Conservation (phyloP, 1,140 invertebrate genomes). For the Helicoverpa zea region DNA sequence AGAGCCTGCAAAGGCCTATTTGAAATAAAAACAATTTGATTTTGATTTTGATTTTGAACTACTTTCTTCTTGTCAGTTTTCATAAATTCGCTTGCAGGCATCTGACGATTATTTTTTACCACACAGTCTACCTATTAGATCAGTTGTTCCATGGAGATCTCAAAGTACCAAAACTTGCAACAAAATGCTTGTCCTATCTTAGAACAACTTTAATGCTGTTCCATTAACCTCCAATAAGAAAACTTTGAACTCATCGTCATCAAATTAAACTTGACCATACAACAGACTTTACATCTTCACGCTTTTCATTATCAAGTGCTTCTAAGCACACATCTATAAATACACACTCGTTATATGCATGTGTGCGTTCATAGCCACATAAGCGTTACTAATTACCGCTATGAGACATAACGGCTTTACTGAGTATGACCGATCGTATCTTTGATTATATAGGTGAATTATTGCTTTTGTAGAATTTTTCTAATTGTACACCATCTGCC, state of each 20-base stretch:
- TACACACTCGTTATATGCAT: background rate
- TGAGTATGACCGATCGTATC: slow-evolving; percentile 16
- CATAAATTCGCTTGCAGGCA: no score
- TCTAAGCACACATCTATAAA: background rate
- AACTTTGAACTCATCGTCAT: background rate
- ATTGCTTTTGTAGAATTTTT: background rate
- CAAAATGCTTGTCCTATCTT: no score
- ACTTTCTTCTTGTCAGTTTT: no score
- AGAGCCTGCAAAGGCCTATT: no score
- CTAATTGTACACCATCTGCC: background rate
- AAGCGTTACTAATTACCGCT: slow-evolving; percentile 31
- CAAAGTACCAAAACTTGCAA: no score
- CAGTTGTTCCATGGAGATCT: no score
- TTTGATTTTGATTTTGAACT: no score
- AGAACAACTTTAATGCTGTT: no score
- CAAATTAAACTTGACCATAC: background rate
- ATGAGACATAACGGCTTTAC: slow-evolving; percentile 18
- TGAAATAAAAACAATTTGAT: no score
- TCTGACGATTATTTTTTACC: no score
- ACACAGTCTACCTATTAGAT: no score
- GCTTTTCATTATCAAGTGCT: background rate
- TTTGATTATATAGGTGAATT: background rate
- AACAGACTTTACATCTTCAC: background rate
- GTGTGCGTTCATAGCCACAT: slow-evolving; percentile 9
- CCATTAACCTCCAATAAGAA: no score